A percentile compares a stretch with the other conserved stretches of the same genome.
Conservation (phyloP, 2,888 invertebrate species). For the Rosalia funebris region DNA sequence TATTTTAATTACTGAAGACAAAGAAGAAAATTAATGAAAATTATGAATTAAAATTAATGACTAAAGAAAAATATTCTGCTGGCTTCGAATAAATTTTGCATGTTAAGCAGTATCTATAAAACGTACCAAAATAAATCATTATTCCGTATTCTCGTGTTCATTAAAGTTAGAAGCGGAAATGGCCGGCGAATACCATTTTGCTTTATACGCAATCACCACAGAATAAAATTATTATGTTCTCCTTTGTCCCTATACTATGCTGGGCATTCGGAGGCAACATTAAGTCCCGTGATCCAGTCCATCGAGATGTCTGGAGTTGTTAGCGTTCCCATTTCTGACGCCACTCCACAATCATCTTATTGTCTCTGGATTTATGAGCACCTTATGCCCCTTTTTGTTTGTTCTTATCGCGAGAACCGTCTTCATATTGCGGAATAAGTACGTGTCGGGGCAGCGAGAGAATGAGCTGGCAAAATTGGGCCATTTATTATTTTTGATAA, state of each 20-base stretch:
- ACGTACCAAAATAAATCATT: too few relatives aligned
- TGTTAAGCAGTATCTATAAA: too few relatives aligned
- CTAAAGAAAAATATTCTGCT: too few relatives aligned
- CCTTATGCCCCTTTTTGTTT: constrained; percentile 26
- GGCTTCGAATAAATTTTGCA: too few relatives aligned
- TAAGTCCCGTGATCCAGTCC: constrained; percentile 8
- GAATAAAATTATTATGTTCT: background rate
- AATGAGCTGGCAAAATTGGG: constrained; percentile 21
- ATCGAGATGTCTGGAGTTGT: constrained; percentile 20
- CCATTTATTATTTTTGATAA: constrained; percentile 27
- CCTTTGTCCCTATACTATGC: background rate
- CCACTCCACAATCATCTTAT: constrained; percentile 20
- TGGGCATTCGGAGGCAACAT: background rate
- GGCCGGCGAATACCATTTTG: too few relatives aligned
- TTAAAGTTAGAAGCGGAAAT: too few relatives aligned
- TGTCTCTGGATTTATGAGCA: constrained; percentile 25
- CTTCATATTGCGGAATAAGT: constrained; percentile 23
- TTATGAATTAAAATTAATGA: too few relatives aligned
- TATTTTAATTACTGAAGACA: too few relatives aligned
- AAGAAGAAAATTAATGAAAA: too few relatives aligned
- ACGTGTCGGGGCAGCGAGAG: constrained; percentile 13
- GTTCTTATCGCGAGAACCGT: constrained; percentile 20
- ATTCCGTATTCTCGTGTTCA: too few relatives aligned
- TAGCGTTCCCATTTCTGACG: constrained; percentile 13
- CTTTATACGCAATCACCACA: background rate